phyloP scores from a whole-genome alignment of 1,140 invertebrate genomes.

The Diabrotica virgifera region DNA sequence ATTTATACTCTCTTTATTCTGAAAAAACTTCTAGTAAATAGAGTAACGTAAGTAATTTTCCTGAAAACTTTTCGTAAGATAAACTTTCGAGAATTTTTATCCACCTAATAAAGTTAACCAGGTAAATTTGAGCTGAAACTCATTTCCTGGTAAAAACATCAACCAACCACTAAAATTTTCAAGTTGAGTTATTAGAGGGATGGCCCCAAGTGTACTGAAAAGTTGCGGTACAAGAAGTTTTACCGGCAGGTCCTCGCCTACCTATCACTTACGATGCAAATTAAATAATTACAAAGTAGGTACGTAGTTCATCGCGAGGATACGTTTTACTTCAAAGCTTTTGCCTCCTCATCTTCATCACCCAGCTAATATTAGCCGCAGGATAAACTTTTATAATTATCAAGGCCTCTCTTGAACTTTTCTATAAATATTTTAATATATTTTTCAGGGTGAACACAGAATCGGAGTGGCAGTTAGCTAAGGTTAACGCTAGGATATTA shows the following conservation, averaged over 20 bases:
- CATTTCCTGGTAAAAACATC: background rate
- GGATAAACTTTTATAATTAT: constrained; percentile 46
- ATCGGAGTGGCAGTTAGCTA: background rate
- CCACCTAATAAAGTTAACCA: background rate
- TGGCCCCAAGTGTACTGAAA: background rate
- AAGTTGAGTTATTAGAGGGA: background rate
- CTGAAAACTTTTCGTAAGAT: background rate
- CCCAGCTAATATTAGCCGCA: constrained; percentile 33
- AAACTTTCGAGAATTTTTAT: background rate
- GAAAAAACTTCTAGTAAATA: background rate
- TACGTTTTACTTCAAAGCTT: constrained; percentile 38
- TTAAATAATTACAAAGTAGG: constrained; percentile 48
- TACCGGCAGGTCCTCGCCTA: constrained; percentile 25
- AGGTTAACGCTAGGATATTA: too few species aligned
- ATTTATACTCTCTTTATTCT: background rate
- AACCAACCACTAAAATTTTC: background rate
- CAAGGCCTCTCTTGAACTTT: constrained; percentile 28
- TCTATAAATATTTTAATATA: constrained; percentile 43
- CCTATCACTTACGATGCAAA: constrained; percentile 47
- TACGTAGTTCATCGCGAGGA: constrained; percentile 26
- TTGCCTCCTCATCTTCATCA: constrained; percentile 16
- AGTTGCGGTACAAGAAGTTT: background rate
- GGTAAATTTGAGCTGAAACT: background rate
- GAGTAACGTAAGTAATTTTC: background rate
- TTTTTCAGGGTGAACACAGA: constrained; percentile 29